phyloP scores from a whole-genome alignment of 2,797 vertebrate species.

The Danio albolineatus region DNA sequence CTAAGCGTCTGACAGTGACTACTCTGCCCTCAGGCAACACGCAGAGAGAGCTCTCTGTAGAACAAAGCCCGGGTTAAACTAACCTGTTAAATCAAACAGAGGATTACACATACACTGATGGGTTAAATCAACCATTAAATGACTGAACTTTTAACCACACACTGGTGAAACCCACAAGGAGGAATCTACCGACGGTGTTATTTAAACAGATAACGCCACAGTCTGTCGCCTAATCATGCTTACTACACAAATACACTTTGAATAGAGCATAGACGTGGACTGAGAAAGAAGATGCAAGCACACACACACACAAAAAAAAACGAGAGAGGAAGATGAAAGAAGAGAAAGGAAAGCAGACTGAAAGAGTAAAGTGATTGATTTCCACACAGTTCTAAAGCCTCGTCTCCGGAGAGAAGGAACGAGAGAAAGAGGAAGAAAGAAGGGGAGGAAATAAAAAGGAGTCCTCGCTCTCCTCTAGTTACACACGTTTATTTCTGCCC shows the following conservation, averaged over 20 bases:
- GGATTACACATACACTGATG: neutral
- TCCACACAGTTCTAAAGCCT: slow-evolving; percentile 73
- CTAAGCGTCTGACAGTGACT: neutral
- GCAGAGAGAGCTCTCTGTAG: neutral
- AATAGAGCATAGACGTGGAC: slow-evolving; percentile 27
- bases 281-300: slow-evolving; percentile 20
- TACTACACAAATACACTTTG: slow-evolving; percentile 7
- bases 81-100: slow-evolving; percentile 15
- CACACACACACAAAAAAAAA: slow-evolving; percentile 8
- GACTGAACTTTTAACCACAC: neutral
- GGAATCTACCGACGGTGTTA: too few relatives aligned
- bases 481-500: slow-evolving; percentile 53
- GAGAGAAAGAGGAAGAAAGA: slow-evolving; percentile 60
- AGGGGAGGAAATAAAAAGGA: slow-evolving; percentile 64
- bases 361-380: slow-evolving; percentile 75
- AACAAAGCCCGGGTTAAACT: slow-evolving; percentile 40
- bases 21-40: slow-evolving; percentile 19
- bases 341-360: slow-evolving; percentile 51
- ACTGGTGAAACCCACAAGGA: slow-evolving; percentile 7
- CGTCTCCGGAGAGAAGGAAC: slow-evolving; percentile 67
- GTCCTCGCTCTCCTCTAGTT: slow-evolving; percentile 66
- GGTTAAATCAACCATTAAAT: slow-evolving; percentile 77
- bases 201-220: neutral
- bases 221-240: neutral
- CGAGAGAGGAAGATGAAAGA: slow-evolving; percentile 36